phyloP scores from a whole-genome alignment of 2,888 invertebrate species.

The Mesorhabditis sp. region DNA sequence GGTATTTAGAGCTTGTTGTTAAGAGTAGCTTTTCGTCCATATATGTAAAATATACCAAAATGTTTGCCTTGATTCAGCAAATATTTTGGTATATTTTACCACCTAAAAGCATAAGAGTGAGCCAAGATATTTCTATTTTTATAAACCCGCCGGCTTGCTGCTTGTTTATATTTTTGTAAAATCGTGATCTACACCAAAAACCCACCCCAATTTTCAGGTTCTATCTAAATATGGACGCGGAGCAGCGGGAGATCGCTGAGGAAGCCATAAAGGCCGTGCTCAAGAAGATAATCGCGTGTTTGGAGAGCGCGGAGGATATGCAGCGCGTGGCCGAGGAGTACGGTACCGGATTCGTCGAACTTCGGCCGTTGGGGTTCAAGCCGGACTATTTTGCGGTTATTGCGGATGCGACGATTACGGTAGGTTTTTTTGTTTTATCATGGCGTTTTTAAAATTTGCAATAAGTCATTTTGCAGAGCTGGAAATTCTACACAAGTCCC shows the following conservation, averaged over 20 bases:
- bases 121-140: too few species aligned
- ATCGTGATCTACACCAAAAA: constrained; percentile 10
- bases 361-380: constrained; percentile 31
- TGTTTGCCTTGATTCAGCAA: too few species aligned
- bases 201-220: constrained; percentile 22
- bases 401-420: constrained; percentile 42
- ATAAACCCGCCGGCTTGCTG: neutral
- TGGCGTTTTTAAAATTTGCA: constrained; percentile 19
- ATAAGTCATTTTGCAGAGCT: constrained; percentile 19
- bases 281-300: constrained; percentile 45
- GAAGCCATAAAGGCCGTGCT: constrained; percentile 41
- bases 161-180: neutral
- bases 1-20: neutral
- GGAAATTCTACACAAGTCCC: too few species aligned
- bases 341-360: constrained; percentile 29
- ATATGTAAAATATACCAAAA: too few species aligned
- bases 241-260: constrained; percentile 42
- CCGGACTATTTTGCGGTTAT: constrained; percentile 37
- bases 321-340: constrained; percentile 35
- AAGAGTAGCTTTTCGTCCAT: too few species aligned
- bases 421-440: constrained; percentile 26
- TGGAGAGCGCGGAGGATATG: constrained; percentile 48
- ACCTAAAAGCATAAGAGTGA: too few species aligned
- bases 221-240: constrained; percentile 27
- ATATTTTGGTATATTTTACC: too few species aligned